Evolutionary conservation across 1,140 invertebrate genomes (phyloP).

Genomic region (Anthonomus grandis): DNA sequence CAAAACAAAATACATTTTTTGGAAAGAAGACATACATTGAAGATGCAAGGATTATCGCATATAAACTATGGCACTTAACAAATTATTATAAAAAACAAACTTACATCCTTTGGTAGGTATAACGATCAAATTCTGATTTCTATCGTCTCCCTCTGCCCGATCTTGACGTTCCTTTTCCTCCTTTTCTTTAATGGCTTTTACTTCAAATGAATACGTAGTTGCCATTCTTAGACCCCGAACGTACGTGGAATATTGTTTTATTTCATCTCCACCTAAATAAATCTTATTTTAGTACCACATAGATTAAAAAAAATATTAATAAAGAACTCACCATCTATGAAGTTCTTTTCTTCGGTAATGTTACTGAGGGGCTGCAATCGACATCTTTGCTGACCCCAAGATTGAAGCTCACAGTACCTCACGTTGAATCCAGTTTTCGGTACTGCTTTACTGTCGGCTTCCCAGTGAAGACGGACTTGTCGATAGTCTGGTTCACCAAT

Average conservation of each 20-base stretch:
- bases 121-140: conserved; percentile 59
- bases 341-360: conserved; percentile 19
- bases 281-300: background rate
- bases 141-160: conserved; percentile 41
- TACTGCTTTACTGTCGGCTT: conserved; percentile 40
- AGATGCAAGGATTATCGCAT: too few relatives aligned
- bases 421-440: conserved; percentile 57
- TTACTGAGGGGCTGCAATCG: conserved; percentile 52
- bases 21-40: too few relatives aligned
- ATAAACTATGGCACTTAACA: too few relatives aligned
- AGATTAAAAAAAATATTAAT: background rate
- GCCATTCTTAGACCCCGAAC: conserved; percentile 68
- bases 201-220: conserved; percentile 74
- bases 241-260: conserved; percentile 52
- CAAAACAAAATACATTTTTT: too few relatives aligned
- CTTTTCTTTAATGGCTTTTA: conserved; percentile 53
- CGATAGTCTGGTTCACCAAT: conserved; percentile 70
- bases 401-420: conserved; percentile 70
- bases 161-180: conserved; percentile 39
- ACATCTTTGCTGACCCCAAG: conserved; percentile 71
- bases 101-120: conserved; percentile 75
- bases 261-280: conserved; percentile 26
- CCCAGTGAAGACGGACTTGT: conserved; percentile 67
- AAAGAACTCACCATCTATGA: conserved; percentile 30
- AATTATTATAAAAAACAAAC: too few relatives aligned